These are phyloP conservation scores for Ennomos fuscantarius DNA, from an alignment of 2,888 invertebrate genomes.

Conservation along the genomic window DNA sequence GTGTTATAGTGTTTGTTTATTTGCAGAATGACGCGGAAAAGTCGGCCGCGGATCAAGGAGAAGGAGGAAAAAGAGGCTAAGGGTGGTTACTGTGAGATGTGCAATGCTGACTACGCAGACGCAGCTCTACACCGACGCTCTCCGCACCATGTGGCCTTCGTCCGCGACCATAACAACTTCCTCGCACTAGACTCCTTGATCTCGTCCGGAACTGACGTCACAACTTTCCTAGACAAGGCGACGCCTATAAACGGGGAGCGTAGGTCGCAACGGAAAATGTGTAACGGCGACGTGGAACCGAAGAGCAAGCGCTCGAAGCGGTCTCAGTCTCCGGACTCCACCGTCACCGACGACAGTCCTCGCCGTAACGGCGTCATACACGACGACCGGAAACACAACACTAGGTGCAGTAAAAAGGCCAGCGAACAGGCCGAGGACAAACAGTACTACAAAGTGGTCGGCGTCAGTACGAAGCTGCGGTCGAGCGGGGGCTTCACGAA, in stretches of 20 bases:
- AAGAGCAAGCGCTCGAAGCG: conserved; percentile 59
- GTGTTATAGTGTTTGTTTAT: conserved; percentile 32
- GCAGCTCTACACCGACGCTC: conserved; percentile 89
- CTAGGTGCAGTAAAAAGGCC: conserved; percentile 63
- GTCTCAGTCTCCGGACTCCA: conserved; percentile 65
- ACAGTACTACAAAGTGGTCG: conserved; percentile 90
- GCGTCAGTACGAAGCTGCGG: conserved; percentile 88
- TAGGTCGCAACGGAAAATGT: conserved; percentile 67
- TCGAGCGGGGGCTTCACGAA: conserved; percentile 83
- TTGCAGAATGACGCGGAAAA: conserved; percentile 85
- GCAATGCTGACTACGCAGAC: conserved; percentile 90
- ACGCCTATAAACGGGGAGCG: conserved; percentile 73
- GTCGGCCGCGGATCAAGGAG: conserved; percentile 75
- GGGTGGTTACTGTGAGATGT: conserved; percentile 92
- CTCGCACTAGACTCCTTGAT: conserved; percentile 90
- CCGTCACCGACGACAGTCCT: conserved; percentile 62
- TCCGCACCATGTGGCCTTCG: conserved; percentile 90
- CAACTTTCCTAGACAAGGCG: conserved; percentile 87
- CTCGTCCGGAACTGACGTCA: conserved; percentile 86
- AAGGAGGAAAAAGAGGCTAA: conserved; percentile 71
- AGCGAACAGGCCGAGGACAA: conserved; percentile 57
- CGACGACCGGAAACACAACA: conserved; percentile 67
- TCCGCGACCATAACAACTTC: conserved; percentile 90
- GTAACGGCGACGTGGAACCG: conserved; percentile 67
- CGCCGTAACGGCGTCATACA: conserved; percentile 63